phyloP scores from a whole-genome alignment of 2,888 invertebrate species.

The Trachelus stipa region DNA sequence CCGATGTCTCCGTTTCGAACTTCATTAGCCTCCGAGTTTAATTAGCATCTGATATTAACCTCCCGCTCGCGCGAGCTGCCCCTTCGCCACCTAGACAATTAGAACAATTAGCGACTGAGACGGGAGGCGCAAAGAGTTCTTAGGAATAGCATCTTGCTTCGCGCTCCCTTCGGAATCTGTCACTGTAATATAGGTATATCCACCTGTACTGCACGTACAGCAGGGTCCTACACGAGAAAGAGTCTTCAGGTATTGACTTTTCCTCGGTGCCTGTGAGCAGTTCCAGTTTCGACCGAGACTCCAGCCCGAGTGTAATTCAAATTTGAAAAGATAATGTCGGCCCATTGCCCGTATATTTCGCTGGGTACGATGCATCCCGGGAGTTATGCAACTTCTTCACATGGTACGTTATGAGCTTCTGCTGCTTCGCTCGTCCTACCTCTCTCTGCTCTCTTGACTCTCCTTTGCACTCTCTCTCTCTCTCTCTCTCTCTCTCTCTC shows the following conservation, averaged over 20 bases:
- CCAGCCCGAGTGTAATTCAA: constrained; percentile 41
- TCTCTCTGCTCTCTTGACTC: background rate
- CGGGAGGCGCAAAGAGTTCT: background rate
- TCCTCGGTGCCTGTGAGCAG: background rate
- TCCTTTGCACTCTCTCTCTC: constrained; percentile 14
- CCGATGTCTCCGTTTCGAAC: constrained; percentile 45
- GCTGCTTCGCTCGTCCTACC: background rate
- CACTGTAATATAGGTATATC: background rate
- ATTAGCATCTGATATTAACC: constrained; percentile 54
- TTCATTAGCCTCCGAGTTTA: constrained; percentile 47
- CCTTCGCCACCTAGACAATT: constrained; percentile 41
- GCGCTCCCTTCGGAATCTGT: background rate
- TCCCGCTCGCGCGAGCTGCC: background rate
- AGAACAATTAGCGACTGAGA: constrained; percentile 47
- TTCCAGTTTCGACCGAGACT: background rate
- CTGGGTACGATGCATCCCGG: constrained; percentile 8
- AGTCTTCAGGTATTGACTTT: background rate
- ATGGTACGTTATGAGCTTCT: background rate
- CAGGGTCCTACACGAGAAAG: background rate
- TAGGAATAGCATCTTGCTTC: background rate
- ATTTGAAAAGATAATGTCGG: constrained; percentile 58
- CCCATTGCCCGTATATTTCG: constrained; percentile 32
- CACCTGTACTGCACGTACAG: too few species aligned
- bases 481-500: background rate
- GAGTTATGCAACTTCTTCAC: constrained; percentile 49